Evolutionary conservation across 2,113 vertebrate genomes (phyloP), one percentile per base, ranked within the genome.

Genomic region (Calonectris borealis): DNA sequence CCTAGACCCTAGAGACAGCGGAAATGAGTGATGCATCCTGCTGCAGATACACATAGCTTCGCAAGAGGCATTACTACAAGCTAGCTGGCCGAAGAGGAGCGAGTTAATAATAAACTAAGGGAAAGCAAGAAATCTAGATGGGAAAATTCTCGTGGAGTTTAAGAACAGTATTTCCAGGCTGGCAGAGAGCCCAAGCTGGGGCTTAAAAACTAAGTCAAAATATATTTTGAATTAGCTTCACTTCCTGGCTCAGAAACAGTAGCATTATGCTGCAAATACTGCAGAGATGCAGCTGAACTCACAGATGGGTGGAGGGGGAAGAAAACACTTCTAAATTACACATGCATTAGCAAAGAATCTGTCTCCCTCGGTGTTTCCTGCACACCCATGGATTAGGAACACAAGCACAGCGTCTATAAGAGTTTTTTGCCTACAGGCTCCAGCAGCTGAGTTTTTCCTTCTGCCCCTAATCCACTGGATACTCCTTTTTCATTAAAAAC

Each of bases 181-280:
- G 94, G 96, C 93, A 36, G 34, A 22, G 46, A 91, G 89, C 89
- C 89, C 42, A 51, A 80, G 21, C 21, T 69, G 15, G 19, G 81
- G 48, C 58, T 97, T 95, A 93, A 91, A 93, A 91, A 49, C 86
- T 46, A 89, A 96, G 77, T 92, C 72, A 89, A 91, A 96, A 91
- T 90, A 83, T 93, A 96, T 93, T 97, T 94, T 90, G 82, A 91
- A 80, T 96, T 90, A 90, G 71, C 87, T 95, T 91, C 58, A 73
- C 87, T 95, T 97, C 94, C 96, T 96, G 94, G 90, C 94, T 96
- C 82, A 86, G 90, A 95, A 97, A 93, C 96, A 94, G 96, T 97
- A 96, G 96, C 94, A 54, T 95, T 96, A 88, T 80, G 78, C 78
- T 94, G 90, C 85, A 96, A 92, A 92, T 86, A 75, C 90, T 94